Evolutionary conservation across 2,113 vertebrate genomes (phyloP).

Genomic region (Nannospalax galili): DNA sequence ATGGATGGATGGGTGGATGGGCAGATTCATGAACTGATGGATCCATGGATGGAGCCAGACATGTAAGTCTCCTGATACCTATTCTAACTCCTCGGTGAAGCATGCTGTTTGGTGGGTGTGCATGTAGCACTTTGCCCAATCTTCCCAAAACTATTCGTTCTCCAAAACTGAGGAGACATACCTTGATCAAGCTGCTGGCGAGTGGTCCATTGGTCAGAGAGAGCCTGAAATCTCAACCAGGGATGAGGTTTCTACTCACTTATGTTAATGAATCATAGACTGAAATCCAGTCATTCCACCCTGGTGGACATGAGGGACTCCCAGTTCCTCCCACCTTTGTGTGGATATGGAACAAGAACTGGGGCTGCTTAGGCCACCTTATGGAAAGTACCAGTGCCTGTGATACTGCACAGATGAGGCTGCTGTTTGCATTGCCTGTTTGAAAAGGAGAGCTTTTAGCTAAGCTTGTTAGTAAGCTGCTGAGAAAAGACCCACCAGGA

Average conservation of each 20-base stretch:
- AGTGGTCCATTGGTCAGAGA: not conserved
- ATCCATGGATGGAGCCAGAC: not conserved
- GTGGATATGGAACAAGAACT: not conserved
- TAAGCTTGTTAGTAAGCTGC: not conserved
- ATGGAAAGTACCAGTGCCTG: not conserved
- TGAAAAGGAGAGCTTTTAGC: not conserved
- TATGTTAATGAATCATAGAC: not conserved
- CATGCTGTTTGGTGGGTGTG: not conserved
- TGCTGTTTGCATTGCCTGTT: not conserved
- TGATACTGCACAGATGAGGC: not conserved
- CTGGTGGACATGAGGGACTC: not conserved
- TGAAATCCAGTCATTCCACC: not conserved
- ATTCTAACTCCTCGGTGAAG: not conserved
- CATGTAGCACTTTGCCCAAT: not conserved
- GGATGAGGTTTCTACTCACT: not conserved
- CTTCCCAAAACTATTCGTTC: not conserved
- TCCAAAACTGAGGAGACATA: not conserved
- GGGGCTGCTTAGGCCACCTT: not conserved
- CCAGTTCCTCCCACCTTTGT: not conserved
- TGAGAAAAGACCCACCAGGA: not conserved
- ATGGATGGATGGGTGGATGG: not conserved
- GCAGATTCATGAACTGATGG: no score
- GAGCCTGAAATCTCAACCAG: not conserved
- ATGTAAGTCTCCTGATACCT: not conserved
- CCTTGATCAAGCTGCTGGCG: not conserved